Evolutionary conservation across 2,797 vertebrate genomes (phyloP).

Genomic region (Poecilia velifera): DNA sequence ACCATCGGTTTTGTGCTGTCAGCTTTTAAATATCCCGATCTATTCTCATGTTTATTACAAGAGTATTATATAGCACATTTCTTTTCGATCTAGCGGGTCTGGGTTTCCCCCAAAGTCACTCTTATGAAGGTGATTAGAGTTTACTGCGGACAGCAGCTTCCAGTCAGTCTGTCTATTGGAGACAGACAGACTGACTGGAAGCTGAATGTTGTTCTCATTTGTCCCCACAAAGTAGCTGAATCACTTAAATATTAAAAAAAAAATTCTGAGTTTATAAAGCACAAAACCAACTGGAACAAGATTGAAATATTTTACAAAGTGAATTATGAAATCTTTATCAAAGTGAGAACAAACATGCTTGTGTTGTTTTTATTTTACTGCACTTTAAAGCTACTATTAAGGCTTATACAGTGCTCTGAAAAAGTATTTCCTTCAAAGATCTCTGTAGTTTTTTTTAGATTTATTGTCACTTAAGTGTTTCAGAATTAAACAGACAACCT

Average conservation of each 20-base stretch:
- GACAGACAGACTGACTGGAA: background rate
- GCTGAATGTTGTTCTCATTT: background rate
- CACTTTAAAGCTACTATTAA: background rate
- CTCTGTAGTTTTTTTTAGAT: background rate
- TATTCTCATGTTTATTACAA: background rate
- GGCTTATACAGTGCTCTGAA: background rate
- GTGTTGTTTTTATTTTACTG: constrained; percentile 1
- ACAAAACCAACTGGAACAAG: background rate
- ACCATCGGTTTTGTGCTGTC: background rate
- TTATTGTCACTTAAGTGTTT: background rate
- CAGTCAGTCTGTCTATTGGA: background rate
- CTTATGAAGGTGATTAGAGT: background rate
- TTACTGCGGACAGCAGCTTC: background rate
- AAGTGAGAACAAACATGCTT: background rate
- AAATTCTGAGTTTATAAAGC: background rate
- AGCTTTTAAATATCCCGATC: background rate
- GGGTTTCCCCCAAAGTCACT: background rate
- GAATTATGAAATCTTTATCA: background rate
- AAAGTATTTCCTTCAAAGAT: background rate
- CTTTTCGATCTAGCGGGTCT: background rate
- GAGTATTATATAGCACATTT: background rate
- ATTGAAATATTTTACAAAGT: background rate
- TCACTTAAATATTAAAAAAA: background rate
- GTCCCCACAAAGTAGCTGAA: background rate
- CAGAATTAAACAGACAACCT: background rate